Conservation (phyloP, 2,888 invertebrate species). For the Hanleya hanleyi region DNA sequence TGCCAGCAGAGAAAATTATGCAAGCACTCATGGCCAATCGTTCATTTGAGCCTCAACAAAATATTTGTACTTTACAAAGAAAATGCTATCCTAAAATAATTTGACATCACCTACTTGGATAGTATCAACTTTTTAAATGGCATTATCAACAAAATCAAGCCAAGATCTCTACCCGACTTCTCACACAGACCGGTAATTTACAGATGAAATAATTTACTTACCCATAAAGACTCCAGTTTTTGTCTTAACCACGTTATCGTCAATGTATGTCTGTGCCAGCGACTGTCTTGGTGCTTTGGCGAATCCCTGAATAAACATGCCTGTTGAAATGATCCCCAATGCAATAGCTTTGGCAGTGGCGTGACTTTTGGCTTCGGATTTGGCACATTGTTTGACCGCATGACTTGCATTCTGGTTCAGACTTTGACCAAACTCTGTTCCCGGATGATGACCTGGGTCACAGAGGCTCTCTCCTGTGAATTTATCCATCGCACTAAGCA, state of each 20-base stretch:
- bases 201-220: not conserved
- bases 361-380: not conserved
- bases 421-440: too few relatives aligned
- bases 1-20: too few relatives aligned
- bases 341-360: not conserved
- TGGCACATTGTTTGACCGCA: not conserved
- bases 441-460: not conserved
- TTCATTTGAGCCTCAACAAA: too few relatives aligned
- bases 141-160: too few relatives aligned
- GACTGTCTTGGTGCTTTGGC: constrained; percentile 1
- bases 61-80: too few relatives aligned
- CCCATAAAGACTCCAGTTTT: not conserved
- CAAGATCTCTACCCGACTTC: too few relatives aligned
- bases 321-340: not conserved
- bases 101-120: too few relatives aligned
- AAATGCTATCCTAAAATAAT: too few relatives aligned
- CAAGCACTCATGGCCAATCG: too few relatives aligned
- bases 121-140: too few relatives aligned
- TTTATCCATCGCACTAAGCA: not conserved
- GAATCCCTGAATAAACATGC: not conserved
- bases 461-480: not conserved
- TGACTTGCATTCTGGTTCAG: not conserved
- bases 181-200: too few relatives aligned
- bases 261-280: not conserved
- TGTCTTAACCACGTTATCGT: constrained; percentile 4